A percentile compares a stretch with the other conserved stretches of the same genome.
Evolutionary conservation across 2,888 invertebrate genomes (phyloP).

Genomic region (Drosophila paucipuncta): DNA sequence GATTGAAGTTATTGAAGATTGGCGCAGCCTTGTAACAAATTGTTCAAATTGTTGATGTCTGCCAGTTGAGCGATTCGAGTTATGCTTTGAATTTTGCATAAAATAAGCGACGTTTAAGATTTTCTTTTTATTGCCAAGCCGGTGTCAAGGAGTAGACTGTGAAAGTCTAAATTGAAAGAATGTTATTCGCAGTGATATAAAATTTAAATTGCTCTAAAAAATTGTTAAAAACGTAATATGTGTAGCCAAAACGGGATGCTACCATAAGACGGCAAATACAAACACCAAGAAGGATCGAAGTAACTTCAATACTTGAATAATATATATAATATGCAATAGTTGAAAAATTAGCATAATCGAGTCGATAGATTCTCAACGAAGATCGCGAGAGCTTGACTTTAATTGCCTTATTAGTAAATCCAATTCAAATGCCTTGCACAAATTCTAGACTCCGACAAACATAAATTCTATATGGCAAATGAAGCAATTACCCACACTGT

Average conservation of each 20-base stretch:
- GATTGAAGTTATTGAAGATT: conserved; percentile 73
- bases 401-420: conserved; percentile 3
- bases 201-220: neutral
- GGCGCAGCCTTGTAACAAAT: conserved; percentile 27
- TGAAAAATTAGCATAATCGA: neutral
- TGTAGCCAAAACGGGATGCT: neutral
- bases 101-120: conserved; percentile 41
- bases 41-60: conserved; percentile 17
- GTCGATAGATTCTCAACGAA: neutral
- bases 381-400: neutral
- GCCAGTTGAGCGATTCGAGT: conserved; percentile 16
- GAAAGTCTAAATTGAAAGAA: neutral
- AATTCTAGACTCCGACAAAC: neutral
- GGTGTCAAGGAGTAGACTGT: neutral
- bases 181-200: neutral
- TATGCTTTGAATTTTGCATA: conserved; percentile 40
- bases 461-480: conserved; percentile 9
- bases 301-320: neutral
- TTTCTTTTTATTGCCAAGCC: conserved; percentile 12
- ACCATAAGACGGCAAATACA: neutral
- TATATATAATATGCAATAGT: no score
- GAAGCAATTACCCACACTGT: conserved; percentile 23
- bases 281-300: neutral
- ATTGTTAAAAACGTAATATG: neutral
- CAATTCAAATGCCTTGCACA: conserved; percentile 5